Evolutionary conservation across 2,888 invertebrate species (phyloP), one percentile per base, ranked within the genome.

Genomic region (Sisyra terminalis): DNA sequence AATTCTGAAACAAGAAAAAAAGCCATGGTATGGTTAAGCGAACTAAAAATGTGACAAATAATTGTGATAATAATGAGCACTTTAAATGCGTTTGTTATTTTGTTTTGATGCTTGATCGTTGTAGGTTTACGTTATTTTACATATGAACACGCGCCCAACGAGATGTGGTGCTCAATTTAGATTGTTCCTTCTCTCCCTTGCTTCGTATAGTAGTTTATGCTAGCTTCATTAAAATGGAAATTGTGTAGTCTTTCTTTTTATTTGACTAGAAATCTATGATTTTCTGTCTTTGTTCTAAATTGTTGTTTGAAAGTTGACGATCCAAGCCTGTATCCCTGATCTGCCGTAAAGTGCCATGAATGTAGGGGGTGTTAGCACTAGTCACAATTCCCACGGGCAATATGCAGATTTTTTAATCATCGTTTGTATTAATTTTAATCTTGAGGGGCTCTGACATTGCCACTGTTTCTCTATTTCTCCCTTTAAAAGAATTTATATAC

Each of bases 401-500:
- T 55, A 55, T 55, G 55, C 52, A 55, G 54, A 55, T 55, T 55
- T 55, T 55, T 55, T 55, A 55, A 54, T 55, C 54, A 54, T 50
- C 51, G 52, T 53, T 53, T 51, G 52, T 51, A 54, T 53, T 55
- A 55, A 55, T 54, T 53, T 54, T 50, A 52, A 47, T 50, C 50
- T 49, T 45, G 43, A 30, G 41, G 41, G 34, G 39, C 18, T 30
- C 30, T 17, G 13, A 15, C 13, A 29, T 37, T 37, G 37, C 37
- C 37, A 37, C 37, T 37, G 37, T 37, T 8, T 37, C 11, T 16
- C 37, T 24, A 24, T 24, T 24, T 24, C 24, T 24, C 24, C 24
- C 24, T 24, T 24, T 24, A 24, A 24, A 24, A 24, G 24, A 24
- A 24, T n/a, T n/a, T n/a, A n/a, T 24, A 24, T 24, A 24, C 24